These are phyloP conservation scores for Stercorarius parasiticus DNA, from an alignment of 2,113 vertebrate genomes.

Conservation along the genomic window DNA sequence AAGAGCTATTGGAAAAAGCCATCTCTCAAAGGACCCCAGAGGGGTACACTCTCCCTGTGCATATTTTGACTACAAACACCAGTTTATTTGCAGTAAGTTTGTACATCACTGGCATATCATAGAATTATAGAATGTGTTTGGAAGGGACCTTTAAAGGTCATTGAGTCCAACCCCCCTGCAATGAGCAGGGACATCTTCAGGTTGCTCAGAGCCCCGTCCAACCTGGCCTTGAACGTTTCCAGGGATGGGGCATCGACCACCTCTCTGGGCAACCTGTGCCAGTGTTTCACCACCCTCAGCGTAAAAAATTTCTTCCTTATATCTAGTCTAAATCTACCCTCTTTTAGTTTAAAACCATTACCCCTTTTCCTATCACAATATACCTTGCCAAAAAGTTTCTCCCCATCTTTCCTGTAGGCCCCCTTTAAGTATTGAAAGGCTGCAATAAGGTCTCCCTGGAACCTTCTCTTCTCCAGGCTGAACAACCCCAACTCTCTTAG, in stretches of 20 bases:
- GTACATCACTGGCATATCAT: neutral
- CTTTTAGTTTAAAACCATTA: neutral
- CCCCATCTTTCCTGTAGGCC: neutral
- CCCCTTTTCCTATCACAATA: neutral
- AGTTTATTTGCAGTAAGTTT: neutral
- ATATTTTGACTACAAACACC: neutral
- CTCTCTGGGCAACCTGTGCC: neutral
- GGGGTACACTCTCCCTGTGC: rapidly evolving
- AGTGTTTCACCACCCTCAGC: neutral
- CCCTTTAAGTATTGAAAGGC: neutral
- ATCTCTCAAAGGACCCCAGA: neutral
- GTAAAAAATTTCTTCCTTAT: neutral
- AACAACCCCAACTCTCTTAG: neutral
- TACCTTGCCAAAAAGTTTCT: neutral
- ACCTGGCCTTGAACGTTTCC: neutral
- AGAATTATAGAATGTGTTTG: neutral
- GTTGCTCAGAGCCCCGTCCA: rapidly evolving
- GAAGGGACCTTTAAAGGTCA: neutral
- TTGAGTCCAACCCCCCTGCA: neutral
- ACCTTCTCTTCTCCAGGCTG: neutral
- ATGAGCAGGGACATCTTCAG: neutral
- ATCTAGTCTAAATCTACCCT: neutral
- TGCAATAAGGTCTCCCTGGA: neutral
- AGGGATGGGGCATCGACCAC: neutral
- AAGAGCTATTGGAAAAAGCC: neutral